A percentile compares a stretch with the other conserved stretches of the same genome.
Conservation (phyloP, 2,113 vertebrate species). For the Leptocoma aspasia region DNA sequence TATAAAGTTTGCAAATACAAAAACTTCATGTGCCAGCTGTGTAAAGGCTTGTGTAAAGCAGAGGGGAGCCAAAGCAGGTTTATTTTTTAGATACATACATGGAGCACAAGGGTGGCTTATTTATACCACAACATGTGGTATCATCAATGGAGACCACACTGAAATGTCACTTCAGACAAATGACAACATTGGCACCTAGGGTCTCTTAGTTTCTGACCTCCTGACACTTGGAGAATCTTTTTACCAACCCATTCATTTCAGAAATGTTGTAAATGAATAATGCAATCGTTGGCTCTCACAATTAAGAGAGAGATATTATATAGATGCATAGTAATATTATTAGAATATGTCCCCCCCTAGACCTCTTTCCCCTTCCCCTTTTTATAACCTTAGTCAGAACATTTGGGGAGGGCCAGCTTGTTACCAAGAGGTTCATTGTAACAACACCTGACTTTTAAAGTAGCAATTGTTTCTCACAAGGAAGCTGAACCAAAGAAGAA, state of each 20-base stretch:
- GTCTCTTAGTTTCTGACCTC: background rate
- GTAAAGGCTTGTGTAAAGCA: background rate
- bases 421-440: too few species aligned
- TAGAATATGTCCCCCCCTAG: too few species aligned
- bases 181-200: rapidly evolving
- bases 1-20: background rate
- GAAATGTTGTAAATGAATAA: background rate
- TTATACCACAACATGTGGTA: background rate
- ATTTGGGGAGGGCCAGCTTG: too few species aligned
- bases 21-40: background rate
- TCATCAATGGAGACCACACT: background rate
- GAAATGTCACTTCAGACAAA: background rate
- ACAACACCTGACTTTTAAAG: too few species aligned
- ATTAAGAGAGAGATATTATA: too few species aligned
- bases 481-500: background rate
- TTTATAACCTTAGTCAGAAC: too few species aligned
- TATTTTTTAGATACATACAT: background rate
- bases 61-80: background rate
- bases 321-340: too few species aligned
- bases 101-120: background rate
- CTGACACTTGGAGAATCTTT: background rate
- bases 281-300: too few species aligned
- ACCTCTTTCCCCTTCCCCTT: too few species aligned
- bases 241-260: background rate
- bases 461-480: too few species aligned